These are phyloP conservation scores for Andrena camellia DNA, from an alignment of 2,888 invertebrate genomes.

Conservation along the genomic window DNA sequence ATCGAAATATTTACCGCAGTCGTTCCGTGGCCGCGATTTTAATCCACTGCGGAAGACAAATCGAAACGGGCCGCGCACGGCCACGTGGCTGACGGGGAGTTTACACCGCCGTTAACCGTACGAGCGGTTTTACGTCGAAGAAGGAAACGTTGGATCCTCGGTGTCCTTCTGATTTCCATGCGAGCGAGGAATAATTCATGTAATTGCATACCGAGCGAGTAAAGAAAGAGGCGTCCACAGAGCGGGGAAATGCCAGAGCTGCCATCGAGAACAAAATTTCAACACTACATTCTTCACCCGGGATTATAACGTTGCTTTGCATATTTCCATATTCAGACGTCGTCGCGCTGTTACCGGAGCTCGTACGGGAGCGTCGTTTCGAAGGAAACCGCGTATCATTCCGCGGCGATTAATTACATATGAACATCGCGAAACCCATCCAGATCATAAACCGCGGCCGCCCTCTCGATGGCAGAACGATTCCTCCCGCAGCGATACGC, in stretches of 20 bases:
- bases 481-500: background rate
- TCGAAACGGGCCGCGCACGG: background rate
- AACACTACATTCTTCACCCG: conserved; percentile 47
- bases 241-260: conserved; percentile 21
- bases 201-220: conserved; percentile 8
- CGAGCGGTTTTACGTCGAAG: conserved; percentile 14
- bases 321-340: conserved; percentile 65
- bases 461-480: background rate
- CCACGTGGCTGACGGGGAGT: conserved; percentile 24
- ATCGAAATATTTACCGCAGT: conserved; percentile 15
- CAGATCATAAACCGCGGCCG: background rate
- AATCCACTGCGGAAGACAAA: background rate
- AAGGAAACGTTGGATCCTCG: background rate
- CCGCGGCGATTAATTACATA: conserved; percentile 15
- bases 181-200: conserved; percentile 20
- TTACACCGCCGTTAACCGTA: conserved; percentile 24
- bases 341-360: background rate
- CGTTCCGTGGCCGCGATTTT: conserved; percentile 6
- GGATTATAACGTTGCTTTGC: conserved; percentile 64
- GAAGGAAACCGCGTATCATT: conserved; percentile 24
- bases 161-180: conserved; percentile 29
- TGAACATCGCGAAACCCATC: background rate
- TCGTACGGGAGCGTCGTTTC: background rate
- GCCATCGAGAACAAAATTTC: conserved; percentile 58
- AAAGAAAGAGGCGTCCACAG: conserved; percentile 5